Base-by-base conservation (phyloP, 92 coral and sea anemone genomes). In the Parazoanthus darwini region DNA sequence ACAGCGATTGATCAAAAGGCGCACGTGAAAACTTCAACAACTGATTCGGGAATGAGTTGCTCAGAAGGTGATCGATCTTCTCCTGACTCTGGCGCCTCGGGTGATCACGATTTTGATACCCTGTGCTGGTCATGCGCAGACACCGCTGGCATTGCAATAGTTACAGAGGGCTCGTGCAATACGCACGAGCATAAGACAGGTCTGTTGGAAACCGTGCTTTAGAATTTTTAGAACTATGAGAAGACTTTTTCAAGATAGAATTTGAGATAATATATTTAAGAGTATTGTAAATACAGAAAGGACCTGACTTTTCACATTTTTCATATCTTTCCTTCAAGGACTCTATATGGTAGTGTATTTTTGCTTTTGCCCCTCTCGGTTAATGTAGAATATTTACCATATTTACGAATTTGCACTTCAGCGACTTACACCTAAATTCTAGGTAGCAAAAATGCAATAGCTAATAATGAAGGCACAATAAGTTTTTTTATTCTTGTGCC, bases 71-170 rank as follows among this genome's bases (percentile, higher is more conserved):
- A 46, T 3, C 22, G 59, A 25, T 67, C 78, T 4, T 83, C 78
- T n/a, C 77, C 87, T 36, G 78, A 83, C 33, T 83, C 77, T 46
- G 78, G 78, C 8, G 5, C 78, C 67, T 83, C 78, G 39, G 78
- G 35, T 36, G 87, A 44, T 10, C 58, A 83, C 38, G 87, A 83
- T 44, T 83, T 83, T 83, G 87, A 83, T 83, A 83, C 78, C 66
- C 42, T 83, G 26, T 83, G 87, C n/a, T 83, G 87, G 87, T 70
- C 87, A 68, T 70, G 87, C 39, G 78, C 77, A 44, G 66, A 68
- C 59, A 83, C 87, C 87, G 87, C 87, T 83, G 87, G 87, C 10
- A 70, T 83, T 10, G 87, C 87, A 7, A 9, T 83, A 66, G 66
- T 83, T 44, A 68, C 77, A 11, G 78, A 51, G 26, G 87, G 87